phyloP scores from a whole-genome alignment of 2,888 invertebrate genomes.

The Tachystola acroxantha region DNA sequence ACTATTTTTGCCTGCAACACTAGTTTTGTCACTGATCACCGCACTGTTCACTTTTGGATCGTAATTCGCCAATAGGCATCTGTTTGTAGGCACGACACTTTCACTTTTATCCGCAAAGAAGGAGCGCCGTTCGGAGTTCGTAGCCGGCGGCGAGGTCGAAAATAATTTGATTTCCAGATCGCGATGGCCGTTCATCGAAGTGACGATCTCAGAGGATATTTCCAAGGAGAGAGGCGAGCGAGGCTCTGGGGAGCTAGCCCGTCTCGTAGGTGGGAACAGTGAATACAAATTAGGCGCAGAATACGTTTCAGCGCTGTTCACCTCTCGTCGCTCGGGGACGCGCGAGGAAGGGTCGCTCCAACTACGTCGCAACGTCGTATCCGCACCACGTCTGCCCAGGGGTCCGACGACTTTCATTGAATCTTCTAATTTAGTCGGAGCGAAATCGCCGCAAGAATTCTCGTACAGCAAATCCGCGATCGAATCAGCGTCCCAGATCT shows the following conservation, averaged over 20 bases:
- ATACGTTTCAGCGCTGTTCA: slow-evolving; percentile 46
- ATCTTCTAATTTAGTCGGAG: slow-evolving; percentile 69
- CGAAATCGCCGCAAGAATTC: slow-evolving; percentile 67
- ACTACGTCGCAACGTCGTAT: slow-evolving; percentile 75
- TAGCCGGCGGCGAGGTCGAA: slow-evolving; percentile 78
- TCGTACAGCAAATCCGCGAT: slow-evolving; percentile 71
- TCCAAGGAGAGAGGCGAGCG: slow-evolving; percentile 76
- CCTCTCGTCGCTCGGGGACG: slow-evolving; percentile 58
- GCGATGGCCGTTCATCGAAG: slow-evolving; percentile 86
- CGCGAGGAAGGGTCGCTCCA: slow-evolving; percentile 81
- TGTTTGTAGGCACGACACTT: slow-evolving; percentile 70
- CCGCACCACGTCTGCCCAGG: slow-evolving; percentile 54
- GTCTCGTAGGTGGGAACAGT: slow-evolving; percentile 62
- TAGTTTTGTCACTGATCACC: slow-evolving; percentile 57
- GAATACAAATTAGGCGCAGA: slow-evolving; percentile 70
- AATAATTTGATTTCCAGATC: slow-evolving; percentile 89
- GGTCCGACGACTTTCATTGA: slow-evolving; percentile 72
- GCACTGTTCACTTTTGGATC: slow-evolving; percentile 65
- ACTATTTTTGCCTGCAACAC: slow-evolving; percentile 52
- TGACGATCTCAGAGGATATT: slow-evolving; percentile 87
- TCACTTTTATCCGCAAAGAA: slow-evolving; percentile 73
- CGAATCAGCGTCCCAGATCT: slow-evolving; percentile 86
- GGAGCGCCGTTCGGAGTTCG: slow-evolving; percentile 62
- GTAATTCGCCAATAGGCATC: slow-evolving; percentile 53
- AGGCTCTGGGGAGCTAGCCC: slow-evolving; percentile 59